phyloP scores from a whole-genome alignment of 1,140 invertebrate species.

The Nasonia giraulti region DNA sequence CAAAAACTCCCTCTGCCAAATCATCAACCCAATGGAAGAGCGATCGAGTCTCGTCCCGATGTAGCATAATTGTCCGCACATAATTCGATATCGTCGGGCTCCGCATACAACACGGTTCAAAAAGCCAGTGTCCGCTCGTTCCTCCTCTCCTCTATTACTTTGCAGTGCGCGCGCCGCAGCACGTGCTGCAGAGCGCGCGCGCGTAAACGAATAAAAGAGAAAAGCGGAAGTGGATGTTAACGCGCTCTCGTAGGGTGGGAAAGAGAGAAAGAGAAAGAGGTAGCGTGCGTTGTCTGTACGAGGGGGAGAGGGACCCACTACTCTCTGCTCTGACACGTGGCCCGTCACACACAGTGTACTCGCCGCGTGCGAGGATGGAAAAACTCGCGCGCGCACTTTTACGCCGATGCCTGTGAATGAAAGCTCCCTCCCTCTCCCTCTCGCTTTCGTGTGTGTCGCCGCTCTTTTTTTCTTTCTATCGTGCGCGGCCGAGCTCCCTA shows the following conservation, averaged over 20 bases:
- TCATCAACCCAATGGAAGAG: no score
- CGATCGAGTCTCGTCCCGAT: no score
- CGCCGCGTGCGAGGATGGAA: not conserved
- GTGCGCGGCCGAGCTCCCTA: not conserved
- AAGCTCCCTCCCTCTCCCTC: conserved; percentile 1
- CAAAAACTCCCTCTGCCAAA: no score
- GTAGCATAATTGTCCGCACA: no score
- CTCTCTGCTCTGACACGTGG: conserved; percentile 38
- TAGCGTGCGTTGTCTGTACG: not conserved
- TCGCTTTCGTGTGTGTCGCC: not conserved
- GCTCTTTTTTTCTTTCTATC: not conserved
- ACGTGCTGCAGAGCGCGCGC: conserved; percentile 43
- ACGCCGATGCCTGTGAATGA: conserved; percentile 36
- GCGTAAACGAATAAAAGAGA: conserved; percentile 48
- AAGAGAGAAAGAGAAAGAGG: not conserved
- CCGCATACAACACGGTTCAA: no score
- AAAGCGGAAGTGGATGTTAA: conserved; percentile 15
- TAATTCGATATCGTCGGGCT: no score
- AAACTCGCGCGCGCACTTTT: conserved; percentile 25
- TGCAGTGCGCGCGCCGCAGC: conserved; percentile 51
- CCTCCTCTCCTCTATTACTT: not conserved
- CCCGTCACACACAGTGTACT: conserved; percentile 1
- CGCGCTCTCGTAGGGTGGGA: conserved; percentile 8
- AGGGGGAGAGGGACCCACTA: not conserved
- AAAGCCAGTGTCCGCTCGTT: not conserved